Percentiles rank a stretch among this genome's conserved stretches.
Evolutionary conservation across 2,797 vertebrate genomes (phyloP).

Genomic region (Malurus splendens): DNA sequence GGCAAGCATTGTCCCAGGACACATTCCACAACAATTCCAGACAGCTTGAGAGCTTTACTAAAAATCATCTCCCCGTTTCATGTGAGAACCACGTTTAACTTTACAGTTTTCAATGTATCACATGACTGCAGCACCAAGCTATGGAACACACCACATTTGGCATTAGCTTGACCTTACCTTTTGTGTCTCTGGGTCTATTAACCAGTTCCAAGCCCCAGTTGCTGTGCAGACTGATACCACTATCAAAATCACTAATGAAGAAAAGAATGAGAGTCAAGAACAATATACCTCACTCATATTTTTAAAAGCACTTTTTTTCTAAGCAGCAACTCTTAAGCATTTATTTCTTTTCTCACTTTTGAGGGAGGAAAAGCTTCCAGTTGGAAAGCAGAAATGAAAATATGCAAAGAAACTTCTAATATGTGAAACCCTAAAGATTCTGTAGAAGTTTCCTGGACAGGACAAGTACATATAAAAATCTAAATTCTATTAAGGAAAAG

Average conservation of each 20-base stretch:
- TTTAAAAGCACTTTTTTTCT: background rate
- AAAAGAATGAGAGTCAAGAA: constrained; percentile 3
- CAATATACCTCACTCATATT: background rate
- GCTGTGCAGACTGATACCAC: constrained; percentile 97
- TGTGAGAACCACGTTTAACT: background rate
- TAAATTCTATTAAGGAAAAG: background rate
- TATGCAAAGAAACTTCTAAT: background rate
- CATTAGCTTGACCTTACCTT: constrained; percentile 77
- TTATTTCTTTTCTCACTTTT: background rate
- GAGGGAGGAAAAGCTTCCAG: background rate
- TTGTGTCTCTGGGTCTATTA: constrained; percentile 98
- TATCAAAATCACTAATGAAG: constrained; percentile 91
- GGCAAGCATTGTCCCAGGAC: background rate
- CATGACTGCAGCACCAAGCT: background rate
- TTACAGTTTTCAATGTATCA: background rate
- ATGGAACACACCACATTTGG: background rate
- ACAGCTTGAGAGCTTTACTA: background rate
- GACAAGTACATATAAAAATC: background rate
- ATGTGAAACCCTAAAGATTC: background rate
- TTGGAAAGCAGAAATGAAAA: background rate
- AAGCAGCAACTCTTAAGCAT: background rate
- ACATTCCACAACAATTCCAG: background rate
- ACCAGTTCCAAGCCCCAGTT: constrained; percentile 98
- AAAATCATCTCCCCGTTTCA: background rate
- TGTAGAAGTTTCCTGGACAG: background rate